Base-by-base conservation (phyloP, 1,140 invertebrate genomes). In the Rhyacophila brunnea region DNA sequence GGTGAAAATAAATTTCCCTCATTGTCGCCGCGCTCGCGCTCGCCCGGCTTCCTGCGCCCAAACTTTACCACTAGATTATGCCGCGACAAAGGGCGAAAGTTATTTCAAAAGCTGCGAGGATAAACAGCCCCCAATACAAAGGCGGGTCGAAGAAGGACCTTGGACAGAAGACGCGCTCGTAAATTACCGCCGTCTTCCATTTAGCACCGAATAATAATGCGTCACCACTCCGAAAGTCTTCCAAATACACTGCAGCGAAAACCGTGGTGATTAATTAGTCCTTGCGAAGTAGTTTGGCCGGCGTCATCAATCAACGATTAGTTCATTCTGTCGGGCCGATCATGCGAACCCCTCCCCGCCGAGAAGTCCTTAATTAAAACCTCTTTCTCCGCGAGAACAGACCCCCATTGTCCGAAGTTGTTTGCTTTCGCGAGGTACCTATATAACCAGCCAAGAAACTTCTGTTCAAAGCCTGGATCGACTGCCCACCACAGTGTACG, bases 61-160 rank as follows among this genome's bases (percentile, higher is more conserved):
- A 54, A 64, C 57, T 64, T 64, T 57, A 57, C 53, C 62, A 64
- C 52, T 64, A 64, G 62, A 64, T 64, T 64, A 64, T 49, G 43
- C 53, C 47, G 62, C 62, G 58, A 64, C 62, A 64, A 60, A 60
- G 62, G 62, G 43, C 62, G 15, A 60, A 64, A 64, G 57, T 64
- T 64, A 60, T 64, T 64, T 64, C 62, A 60, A 64, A 64, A 64
- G 62, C 46, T 40, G 48, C 35, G 38, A 38, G 23, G 23, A 28
- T 28, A 28, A 28, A 28, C 23, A 28, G 23, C 4, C 23, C 23
- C 9, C 23, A 57, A 64, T 64, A 64, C 62, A 64, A 64, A 64
- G 58, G 40, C 52, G 38, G 19, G 23, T n/a, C 50, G n/a, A n/a
- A 28, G 23, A 28, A 28, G 32, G 61, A 47, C 50, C 44, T 36